A percentile compares a stretch with the other conserved stretches of the same genome.
Conservation (phyloP, 2,888 invertebrate species). For the Creontiades dilutus region DNA sequence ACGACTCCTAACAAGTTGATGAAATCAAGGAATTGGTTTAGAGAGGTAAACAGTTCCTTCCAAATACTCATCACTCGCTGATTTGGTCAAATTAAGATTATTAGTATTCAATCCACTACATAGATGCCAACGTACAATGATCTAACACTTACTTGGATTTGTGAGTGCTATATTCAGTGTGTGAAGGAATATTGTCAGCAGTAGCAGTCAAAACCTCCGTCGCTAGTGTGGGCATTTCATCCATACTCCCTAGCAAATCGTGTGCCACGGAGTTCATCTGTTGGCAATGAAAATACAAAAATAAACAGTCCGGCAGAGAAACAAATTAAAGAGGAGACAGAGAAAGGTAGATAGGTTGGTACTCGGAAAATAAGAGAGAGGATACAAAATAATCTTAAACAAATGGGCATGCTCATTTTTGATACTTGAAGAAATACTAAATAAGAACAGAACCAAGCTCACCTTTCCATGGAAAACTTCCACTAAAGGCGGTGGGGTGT, state of each 20-base stretch:
- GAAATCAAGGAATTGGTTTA: too few relatives aligned
- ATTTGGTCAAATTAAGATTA: too few relatives aligned
- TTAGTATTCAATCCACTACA: too few relatives aligned
- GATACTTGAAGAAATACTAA: background rate
- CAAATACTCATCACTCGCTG: too few relatives aligned
- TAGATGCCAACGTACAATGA: background rate
- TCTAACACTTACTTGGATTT: conserved; percentile 44
- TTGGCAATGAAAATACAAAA: conserved; percentile 3
- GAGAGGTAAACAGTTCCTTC: too few relatives aligned
- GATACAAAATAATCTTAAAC: too few relatives aligned
- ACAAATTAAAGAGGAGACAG: too few relatives aligned
- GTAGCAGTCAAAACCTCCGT: conserved; percentile 64
- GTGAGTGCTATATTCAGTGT: conserved; percentile 39
- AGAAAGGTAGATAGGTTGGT: too few relatives aligned
- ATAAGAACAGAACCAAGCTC: background rate
- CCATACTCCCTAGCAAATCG: conserved; percentile 72
- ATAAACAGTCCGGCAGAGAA: too few relatives aligned
- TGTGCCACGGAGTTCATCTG: conserved; percentile 72
- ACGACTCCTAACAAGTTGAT: too few relatives aligned
- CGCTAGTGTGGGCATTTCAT: conserved; percentile 69
- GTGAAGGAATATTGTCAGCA: conserved; percentile 23
- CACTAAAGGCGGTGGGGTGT: conserved; percentile 65
- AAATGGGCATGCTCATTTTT: too few relatives aligned
- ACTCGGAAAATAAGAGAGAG: too few relatives aligned
- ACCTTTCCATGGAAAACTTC: conserved; percentile 73